phyloP scores from a whole-genome alignment of 2,888 invertebrate species.

The Eilema sororculum region DNA sequence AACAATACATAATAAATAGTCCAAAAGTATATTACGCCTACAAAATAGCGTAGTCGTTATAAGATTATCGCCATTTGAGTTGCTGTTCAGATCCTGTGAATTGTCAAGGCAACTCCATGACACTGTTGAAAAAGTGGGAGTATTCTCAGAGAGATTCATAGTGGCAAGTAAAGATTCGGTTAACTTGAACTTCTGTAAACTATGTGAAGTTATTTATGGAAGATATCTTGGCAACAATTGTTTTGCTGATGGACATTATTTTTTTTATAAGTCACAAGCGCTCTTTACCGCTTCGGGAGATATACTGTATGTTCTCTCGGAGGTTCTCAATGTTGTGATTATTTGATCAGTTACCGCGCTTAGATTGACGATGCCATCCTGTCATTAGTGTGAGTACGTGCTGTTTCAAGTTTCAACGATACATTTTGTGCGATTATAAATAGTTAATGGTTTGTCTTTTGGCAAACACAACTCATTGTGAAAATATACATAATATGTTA shows the following conservation, averaged over 20 bases:
- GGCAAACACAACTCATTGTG: constrained; percentile 81
- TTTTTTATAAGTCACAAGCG: constrained; percentile 11
- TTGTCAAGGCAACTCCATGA: constrained; percentile 81
- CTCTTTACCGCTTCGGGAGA: constrained; percentile 2
- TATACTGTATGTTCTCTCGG: constrained; percentile 43
- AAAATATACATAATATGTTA: constrained; percentile 77
- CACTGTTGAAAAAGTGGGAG: constrained; percentile 74
- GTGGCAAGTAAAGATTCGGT: constrained; percentile 35
- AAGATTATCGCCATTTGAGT: constrained; percentile 86
- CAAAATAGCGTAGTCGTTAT: constrained; percentile 87
- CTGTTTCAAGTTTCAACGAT: constrained; percentile 61
- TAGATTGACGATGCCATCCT: constrained; percentile 18
- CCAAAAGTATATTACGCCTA: constrained; percentile 88
- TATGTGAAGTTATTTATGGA: constrained; percentile 20
- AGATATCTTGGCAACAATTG: constrained; percentile 11
- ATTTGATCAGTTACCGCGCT: constrained; percentile 27
- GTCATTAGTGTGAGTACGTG: constrained; percentile 46
- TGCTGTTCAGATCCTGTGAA: constrained; percentile 74
- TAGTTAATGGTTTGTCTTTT: constrained; percentile 69
- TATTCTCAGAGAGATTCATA: constrained; percentile 70
- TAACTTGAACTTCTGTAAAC: constrained; percentile 33
- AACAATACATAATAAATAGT: constrained; percentile 88
- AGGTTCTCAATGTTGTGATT: constrained; percentile 58
- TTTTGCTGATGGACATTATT: background rate
- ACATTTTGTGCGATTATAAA: constrained; percentile 73